phyloP scores from a whole-genome alignment of 92 coral and sea anemone genomes.

The Zoanthus sansibaricus region DNA sequence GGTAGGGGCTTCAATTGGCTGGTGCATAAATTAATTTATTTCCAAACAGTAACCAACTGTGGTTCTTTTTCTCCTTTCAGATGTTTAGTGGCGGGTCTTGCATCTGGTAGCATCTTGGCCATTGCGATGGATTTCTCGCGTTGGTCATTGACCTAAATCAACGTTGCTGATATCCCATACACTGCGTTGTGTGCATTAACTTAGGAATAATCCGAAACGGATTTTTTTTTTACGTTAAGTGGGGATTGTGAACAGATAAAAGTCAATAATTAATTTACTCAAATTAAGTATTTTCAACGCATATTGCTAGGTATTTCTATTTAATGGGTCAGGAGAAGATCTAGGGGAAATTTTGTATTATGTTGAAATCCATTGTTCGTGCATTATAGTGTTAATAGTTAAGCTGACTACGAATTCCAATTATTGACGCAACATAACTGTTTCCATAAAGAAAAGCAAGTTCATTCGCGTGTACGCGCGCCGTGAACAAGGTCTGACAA shows the following conservation, averaged over 20 bases:
- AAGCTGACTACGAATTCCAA: too few species aligned
- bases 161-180: not conserved
- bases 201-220: not conserved
- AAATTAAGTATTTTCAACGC: not conserved
- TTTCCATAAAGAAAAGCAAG: too few species aligned
- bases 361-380: too few species aligned
- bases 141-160: slow-evolving; percentile 70
- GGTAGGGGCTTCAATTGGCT: too few species aligned
- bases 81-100: slow-evolving; percentile 95
- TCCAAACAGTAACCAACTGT: not conserved
- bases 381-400: too few species aligned
- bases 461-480: too few species aligned
- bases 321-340: not conserved
- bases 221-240: too few species aligned
- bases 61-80: slow-evolving; percentile 47
- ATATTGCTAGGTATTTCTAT: not conserved
- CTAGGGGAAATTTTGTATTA: not conserved
- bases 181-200: not conserved
- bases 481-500: too few species aligned
- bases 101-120: slow-evolving; percentile 96
- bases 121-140: slow-evolving; percentile 93
- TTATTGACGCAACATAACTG: too few species aligned
- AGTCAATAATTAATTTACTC: not conserved
- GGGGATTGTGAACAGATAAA: not conserved
- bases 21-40: too few species aligned